phyloP scores from a whole-genome alignment of 2,888 invertebrate genomes.

The Pachycephus smyrnensis region DNA sequence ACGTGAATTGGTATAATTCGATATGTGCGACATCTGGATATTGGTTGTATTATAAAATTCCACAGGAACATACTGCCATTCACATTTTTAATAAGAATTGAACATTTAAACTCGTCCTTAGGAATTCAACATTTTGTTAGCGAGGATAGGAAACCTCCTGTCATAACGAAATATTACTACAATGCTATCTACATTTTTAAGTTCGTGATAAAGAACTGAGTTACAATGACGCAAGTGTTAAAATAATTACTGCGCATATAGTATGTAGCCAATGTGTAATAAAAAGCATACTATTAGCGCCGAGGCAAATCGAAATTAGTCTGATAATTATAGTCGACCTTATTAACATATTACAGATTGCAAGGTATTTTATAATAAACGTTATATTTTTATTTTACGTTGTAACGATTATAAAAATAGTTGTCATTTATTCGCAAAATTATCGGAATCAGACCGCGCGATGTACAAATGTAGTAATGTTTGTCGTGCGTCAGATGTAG shows the following conservation, averaged over 20 bases:
- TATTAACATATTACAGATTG: neutral
- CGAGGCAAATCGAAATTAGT: neutral
- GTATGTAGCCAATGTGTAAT: neutral
- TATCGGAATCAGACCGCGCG: too few relatives aligned
- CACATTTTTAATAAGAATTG: too few relatives aligned
- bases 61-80: neutral
- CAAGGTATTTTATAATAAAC: neutral
- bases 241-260: neutral
- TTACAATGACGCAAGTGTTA: neutral
- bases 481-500: neutral
- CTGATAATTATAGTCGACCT: neutral
- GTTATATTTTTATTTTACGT: too few relatives aligned
- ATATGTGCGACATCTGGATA: neutral
- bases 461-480: neutral
- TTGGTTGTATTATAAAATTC: neutral
- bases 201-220: neutral
- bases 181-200: neutral
- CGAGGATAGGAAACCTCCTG: neutral
- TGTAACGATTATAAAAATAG: too few relatives aligned
- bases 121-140: neutral
- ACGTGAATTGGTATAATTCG: neutral
- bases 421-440: too few relatives aligned
- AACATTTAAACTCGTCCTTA: neutral
- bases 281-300: neutral
- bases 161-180: neutral